Base-by-base conservation (phyloP, 2,888 invertebrate species). In the Lasioglossum marginatum region DNA sequence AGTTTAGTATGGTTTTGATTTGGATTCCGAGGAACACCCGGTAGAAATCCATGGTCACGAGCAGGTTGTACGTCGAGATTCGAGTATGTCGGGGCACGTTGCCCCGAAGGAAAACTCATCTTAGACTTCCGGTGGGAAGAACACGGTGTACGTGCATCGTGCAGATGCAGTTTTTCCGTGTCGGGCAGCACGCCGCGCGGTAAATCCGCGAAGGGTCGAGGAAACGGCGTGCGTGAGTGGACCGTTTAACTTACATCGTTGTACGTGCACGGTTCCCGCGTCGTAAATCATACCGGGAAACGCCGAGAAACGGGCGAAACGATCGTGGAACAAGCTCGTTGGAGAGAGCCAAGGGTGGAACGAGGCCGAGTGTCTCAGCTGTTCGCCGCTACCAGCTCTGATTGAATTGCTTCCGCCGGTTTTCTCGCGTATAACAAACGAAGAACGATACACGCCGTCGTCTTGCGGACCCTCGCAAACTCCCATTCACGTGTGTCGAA, bases 321-420 rank as follows among this genome's bases (percentile, higher is more conserved):
- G 77, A 77, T 77, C 60, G 70, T 45, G 75, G 83, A 52, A 45
- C 70, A 31, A 34, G 79, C 14, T 52, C 48, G 68, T 37, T 66
- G 45, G 34, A 73, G 63, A 78, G 68, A 87, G 14, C 16, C 79
- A 82, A 63, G 86, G 83, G 74, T 48, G 80, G 82, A 81, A 88
- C 79, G 86, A 80, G 72, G 82, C 63, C 37, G 70, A 83, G 86
- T 91, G 94, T 92, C 95, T 94, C 94, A 94, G 94, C 94, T 95
- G 94, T 90, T 93, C 88, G 89, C 86, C 89, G 92, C 92, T 92
- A 86, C 88, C 89, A 89, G 89, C 92, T 92, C 93, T 93, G 94
- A 95, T 95, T 94, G 94, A 95, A 95, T 94, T 93, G 94, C 94
- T 92, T 92, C 91, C 90, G 87, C 80, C 79, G 37, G 77, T 88